A percentile compares a stretch with the other conserved stretches of the same genome.
These are phyloP conservation scores for Picus viridis DNA, from an alignment of 2,797 vertebrate genomes.

Conservation along the genomic window DNA sequence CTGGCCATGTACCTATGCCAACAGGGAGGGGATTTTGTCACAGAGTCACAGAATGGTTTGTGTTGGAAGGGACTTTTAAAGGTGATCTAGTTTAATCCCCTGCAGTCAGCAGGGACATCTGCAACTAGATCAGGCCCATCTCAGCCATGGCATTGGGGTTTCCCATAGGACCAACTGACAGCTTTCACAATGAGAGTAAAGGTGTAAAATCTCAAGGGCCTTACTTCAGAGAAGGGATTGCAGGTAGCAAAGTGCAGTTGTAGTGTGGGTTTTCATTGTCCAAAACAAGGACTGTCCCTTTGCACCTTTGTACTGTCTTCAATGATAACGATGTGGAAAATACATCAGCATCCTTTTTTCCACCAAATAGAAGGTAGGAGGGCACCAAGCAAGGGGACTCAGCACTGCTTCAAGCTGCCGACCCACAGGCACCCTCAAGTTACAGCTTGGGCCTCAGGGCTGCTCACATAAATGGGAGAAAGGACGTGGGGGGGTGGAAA, in stretches of 20 bases:
- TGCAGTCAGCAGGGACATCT: too few relatives aligned
- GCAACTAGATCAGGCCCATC: not conserved
- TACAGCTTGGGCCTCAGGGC: not conserved
- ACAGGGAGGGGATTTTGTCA: not conserved
- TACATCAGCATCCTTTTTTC: not conserved
- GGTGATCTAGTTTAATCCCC: too few relatives aligned
- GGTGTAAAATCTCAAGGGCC: not conserved
- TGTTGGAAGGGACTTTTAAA: too few relatives aligned
- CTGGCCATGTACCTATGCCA: fast-evolving
- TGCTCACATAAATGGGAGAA: not conserved
- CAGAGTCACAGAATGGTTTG: too few relatives aligned
- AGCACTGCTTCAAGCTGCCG: not conserved
- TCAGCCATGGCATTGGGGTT: not conserved
- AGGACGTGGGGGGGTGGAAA: not conserved
- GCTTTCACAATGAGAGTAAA: not conserved
- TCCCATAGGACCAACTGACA: fast-evolving
- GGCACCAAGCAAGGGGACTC: not conserved
- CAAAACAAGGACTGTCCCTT: not conserved
- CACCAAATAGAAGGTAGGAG: not conserved
- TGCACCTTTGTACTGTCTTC: not conserved
- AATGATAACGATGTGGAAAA: not conserved
- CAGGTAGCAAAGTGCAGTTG: not conserved
- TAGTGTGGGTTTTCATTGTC: not conserved
- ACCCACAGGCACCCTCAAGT: fast-evolving
- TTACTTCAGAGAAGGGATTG: not conserved